Evolutionary conservation across 2,797 vertebrate species (phyloP), one percentile per base, ranked within the genome.

Genomic region (Danio aesculapii): DNA sequence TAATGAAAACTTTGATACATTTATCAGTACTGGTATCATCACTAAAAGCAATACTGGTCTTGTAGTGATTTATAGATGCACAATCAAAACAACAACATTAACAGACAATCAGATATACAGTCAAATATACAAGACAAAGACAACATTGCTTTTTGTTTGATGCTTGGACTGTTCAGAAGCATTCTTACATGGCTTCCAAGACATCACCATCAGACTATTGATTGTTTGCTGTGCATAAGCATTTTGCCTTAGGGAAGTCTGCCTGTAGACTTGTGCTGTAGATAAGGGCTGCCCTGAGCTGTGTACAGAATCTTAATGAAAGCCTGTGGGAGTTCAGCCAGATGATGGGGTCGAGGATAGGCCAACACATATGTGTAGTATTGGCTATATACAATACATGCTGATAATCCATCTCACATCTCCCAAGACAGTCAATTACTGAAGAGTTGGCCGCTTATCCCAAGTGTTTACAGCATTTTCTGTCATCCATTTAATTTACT

Each of bases 381-480:
- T 16, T 49, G 19, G 6, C 16, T 21, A 19, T 69, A 49, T 79
- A 13, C 41, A 8, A 66, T 30, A 78, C 70, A 13, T 50, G 13
- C 66, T 62, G 57, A 43, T 52, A 21, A 58, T 57, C 61, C 50
- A 16, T 17, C 61, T 59, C 44, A 61, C 76, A 78, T 61, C 57
- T 71, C 67, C 57, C 57, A 70, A 70, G 67, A 44, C 46, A 53
- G 46, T n/a, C 67, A 79, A 71, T 79, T 79, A 70, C 64, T 50
- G 47, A 62, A 16, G 58, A 21, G 62, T 19, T 17, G 6, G 30
- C 30, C 47, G 17, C 21, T 71, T 30, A 62, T 62, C 17, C 43
- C 14, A 19, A 49, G 14, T 39, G 68, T 68, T 67, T 49, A 68
- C 43, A 76, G 10, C 53, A 19, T 12, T 77, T 44, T 14, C 30